phyloP scores from a whole-genome alignment of 1,140 invertebrate species.

The Aphelenchoides besseyi region DNA sequence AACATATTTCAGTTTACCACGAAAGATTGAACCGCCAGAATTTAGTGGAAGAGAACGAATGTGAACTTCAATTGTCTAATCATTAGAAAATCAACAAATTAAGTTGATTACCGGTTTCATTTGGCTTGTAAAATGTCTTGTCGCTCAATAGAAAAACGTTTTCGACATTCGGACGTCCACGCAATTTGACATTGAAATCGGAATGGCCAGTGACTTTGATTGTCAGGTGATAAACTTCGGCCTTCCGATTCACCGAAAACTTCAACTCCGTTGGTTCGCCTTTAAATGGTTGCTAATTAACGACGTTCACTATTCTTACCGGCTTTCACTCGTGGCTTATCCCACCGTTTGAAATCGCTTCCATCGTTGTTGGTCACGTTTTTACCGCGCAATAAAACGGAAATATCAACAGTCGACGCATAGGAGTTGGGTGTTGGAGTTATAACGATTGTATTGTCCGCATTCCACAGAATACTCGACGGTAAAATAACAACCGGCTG shows the following conservation, averaged over 20 bases:
- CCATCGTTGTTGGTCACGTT: neutral
- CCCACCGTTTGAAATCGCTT: neutral
- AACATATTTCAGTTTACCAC: constrained; percentile 7
- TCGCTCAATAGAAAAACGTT: constrained; percentile 18
- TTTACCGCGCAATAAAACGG: neutral
- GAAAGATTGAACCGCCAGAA: constrained; percentile 6
- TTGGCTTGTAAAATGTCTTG: constrained; percentile 14
- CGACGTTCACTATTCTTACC: neutral
- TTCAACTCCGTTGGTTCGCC: constrained; percentile 7
- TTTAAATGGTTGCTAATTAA: neutral
- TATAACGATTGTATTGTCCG: constrained; percentile 27
- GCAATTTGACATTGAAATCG: neutral
- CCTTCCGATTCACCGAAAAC: neutral
- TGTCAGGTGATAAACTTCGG: constrained; percentile 4
- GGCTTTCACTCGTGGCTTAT: neutral
- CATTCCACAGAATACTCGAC: constrained; percentile 9
- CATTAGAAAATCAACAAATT: neutral
- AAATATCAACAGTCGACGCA: neutral
- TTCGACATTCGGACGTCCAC: constrained; percentile 5
- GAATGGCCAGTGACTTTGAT: constrained; percentile 17
- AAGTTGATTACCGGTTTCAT: constrained; percentile 25
- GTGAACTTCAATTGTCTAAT: constrained; percentile 20
- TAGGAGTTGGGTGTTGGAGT: constrained; percentile 22
- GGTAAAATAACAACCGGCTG: constrained; percentile 31
- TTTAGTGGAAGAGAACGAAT: constrained; percentile 20